Conservation (phyloP, 1,140 invertebrate species). For the Drosophila tristis region DNA sequence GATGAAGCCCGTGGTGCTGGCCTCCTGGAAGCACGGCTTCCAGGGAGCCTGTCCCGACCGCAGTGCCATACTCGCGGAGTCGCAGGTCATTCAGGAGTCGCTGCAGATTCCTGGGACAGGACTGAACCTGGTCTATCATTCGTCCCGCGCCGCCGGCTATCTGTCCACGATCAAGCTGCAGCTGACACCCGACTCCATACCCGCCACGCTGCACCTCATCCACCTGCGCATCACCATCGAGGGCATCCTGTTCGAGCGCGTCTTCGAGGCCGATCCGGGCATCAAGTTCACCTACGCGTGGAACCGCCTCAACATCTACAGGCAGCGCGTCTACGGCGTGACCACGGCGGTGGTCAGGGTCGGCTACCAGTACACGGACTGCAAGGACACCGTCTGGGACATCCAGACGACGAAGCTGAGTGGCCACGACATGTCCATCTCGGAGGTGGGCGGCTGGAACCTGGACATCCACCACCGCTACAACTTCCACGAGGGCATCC, state of each 20-base stretch:
- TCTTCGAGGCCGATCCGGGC: constrained; percentile 97
- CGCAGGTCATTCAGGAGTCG: constrained; percentile 97
- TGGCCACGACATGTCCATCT: constrained; percentile 98
- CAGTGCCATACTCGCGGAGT: constrained; percentile 96
- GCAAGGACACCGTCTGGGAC: constrained; percentile 97
- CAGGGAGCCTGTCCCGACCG: constrained; percentile 97
- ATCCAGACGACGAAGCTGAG: constrained; percentile 97
- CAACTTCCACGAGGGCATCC: constrained; percentile 98
- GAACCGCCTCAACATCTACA: constrained; percentile 98
- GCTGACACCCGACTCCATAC: constrained; percentile 93
- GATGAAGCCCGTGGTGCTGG: constrained; percentile 97
- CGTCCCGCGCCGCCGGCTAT: constrained; percentile 95
- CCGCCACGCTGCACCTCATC: constrained; percentile 92
- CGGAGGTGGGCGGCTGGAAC: constrained; percentile 98
- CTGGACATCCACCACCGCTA: constrained; percentile 98
- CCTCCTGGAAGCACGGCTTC: constrained; percentile 98
- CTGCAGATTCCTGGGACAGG: constrained; percentile 96
- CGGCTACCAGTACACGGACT: constrained; percentile 97
- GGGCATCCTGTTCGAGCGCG: constrained; percentile 96
- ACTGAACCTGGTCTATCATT: constrained; percentile 97
- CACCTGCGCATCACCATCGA: constrained; percentile 96
- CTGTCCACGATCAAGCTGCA: constrained; percentile 97
- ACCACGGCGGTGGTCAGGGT: constrained; percentile 97
- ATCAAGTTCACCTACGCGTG: constrained; percentile 98
- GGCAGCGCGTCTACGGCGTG: constrained; percentile 96